Evolutionary conservation across 2,888 invertebrate genomes (phyloP).

Genomic region (Microdon myrmicae): DNA sequence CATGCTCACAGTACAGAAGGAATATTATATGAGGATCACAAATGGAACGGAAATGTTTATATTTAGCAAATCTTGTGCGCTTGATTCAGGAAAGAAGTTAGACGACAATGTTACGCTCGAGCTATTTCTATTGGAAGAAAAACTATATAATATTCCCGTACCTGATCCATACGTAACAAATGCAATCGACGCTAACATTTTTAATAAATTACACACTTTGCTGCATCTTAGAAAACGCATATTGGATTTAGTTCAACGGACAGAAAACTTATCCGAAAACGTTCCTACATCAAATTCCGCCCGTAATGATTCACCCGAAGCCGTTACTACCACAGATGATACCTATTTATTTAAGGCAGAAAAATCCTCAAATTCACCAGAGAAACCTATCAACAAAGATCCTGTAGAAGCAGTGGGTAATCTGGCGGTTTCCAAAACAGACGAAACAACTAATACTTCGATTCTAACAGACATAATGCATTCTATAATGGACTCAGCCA

Average conservation of each 20-base stretch:
- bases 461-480: constrained; percentile 71
- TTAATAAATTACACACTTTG: constrained; percentile 58
- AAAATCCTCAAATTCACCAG: not conserved
- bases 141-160: not conserved
- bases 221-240: constrained; percentile 60
- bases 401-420: constrained; percentile 1
- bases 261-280: constrained; percentile 59
- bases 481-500: constrained; percentile 69
- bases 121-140: constrained; percentile 7
- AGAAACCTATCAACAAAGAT: constrained; percentile 14
- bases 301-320: not conserved
- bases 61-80: constrained; percentile 27
- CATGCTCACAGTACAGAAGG: constrained; percentile 20
- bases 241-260: constrained; percentile 60
- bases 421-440: constrained; percentile 2
- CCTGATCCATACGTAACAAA: not conserved
- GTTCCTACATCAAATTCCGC: not conserved
- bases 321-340: not conserved
- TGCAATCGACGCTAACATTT: constrained; percentile 50
- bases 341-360: constrained; percentile 1
- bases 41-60: constrained; percentile 25
- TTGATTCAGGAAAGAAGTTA: constrained; percentile 4
- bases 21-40: constrained; percentile 23
- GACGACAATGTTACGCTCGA: not conserved
- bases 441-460: constrained; percentile 53